Conservation (phyloP, 30 jellyfish, hydroid and myxozoan species). For the Chrysaora quinquecirrha region DNA sequence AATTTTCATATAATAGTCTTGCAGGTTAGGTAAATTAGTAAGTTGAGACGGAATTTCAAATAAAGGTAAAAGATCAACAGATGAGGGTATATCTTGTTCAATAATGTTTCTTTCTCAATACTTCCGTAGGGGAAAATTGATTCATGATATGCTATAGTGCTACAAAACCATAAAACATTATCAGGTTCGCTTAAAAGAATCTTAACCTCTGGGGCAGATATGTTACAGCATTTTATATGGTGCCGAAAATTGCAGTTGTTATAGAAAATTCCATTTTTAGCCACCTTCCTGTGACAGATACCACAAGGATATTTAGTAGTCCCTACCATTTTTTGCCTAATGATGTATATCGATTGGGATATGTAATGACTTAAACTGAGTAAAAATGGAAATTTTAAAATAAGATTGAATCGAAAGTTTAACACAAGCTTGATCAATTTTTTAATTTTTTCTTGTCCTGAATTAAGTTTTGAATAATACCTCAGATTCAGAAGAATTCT, state of each 20-base stretch:
- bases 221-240: conserved; percentile 22
- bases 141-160: not conserved
- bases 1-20: too few relatives aligned
- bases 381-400: too few relatives aligned
- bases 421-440: too few relatives aligned
- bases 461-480: not conserved
- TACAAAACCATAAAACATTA: not conserved
- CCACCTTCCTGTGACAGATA: conserved; percentile 27
- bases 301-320: conserved; percentile 7
- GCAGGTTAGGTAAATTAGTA: not conserved
- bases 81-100: not conserved
- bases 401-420: too few relatives aligned
- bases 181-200: not conserved
- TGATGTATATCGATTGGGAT: not conserved
- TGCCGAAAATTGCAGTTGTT: conserved; percentile 15
- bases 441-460: not conserved
- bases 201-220: conserved; percentile 3
- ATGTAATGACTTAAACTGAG: too few relatives aligned
- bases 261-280: conserved; percentile 1
- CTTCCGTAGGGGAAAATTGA: too few relatives aligned
- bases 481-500: not conserved
- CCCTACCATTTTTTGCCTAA: not conserved
- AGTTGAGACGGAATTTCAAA: not conserved
- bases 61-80: too few relatives aligned
- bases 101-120: too few relatives aligned